phyloP scores from a whole-genome alignment of 2,113 vertebrate genomes.

The Lucifuga dentata region DNA sequence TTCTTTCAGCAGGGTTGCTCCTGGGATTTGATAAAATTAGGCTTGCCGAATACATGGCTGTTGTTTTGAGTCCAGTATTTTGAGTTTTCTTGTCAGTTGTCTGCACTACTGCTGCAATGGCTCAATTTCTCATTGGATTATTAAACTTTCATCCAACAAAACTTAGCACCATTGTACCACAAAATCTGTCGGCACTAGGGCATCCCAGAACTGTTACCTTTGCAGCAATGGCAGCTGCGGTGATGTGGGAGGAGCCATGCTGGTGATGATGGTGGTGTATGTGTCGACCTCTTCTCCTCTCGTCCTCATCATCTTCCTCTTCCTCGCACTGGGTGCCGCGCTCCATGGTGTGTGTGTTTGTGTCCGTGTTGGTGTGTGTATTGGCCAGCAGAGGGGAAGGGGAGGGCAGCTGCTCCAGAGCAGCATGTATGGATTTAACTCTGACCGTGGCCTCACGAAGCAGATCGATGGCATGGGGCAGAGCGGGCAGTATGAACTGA shows the following conservation, averaged over 20 bases:
- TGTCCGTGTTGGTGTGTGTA: conserved; percentile 88
- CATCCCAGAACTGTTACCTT: conserved; percentile 94
- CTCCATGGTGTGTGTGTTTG: conserved; percentile 96
- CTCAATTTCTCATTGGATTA: no score
- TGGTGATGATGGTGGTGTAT: conserved; percentile 87
- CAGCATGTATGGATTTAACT: conserved; percentile 95
- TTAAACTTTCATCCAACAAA: no score
- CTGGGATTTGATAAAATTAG: no score
- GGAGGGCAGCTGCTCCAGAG: conserved; percentile 96
- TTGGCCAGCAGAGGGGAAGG: conserved; percentile 85
- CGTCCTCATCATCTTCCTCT: conserved; percentile 85
- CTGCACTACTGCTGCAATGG: no score
- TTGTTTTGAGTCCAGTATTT: no score
- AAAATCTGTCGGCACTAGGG: no score
- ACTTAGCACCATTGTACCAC: no score
- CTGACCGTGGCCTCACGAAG: conserved; percentile 95
- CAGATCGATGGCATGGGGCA: conserved; percentile 98
- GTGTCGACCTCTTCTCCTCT: conserved; percentile 62
- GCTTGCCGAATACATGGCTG: no score
- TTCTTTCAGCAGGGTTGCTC: no score
- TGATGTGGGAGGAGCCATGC: conserved; percentile 97
- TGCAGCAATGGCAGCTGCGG: conserved; percentile 95
- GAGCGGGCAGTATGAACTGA: conserved; percentile 98
- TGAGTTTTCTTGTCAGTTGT: no score
- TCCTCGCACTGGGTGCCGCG: conserved; percentile 98